Conservation (phyloP, 2,797 vertebrate species). For the Pangasius macronema region DNA sequence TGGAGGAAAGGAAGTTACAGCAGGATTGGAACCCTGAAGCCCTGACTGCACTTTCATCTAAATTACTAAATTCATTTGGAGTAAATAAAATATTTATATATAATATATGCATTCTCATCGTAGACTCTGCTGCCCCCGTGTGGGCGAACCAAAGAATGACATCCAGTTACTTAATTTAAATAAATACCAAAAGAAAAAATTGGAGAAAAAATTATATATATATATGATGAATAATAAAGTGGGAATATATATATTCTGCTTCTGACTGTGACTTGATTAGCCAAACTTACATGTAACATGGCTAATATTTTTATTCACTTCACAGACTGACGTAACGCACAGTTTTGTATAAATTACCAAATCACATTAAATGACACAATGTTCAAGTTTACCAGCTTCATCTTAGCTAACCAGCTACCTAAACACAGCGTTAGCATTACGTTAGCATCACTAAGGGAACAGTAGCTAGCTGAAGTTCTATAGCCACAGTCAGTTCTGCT, state of each 20-base stretch:
- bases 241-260: background rate
- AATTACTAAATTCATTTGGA: background rate
- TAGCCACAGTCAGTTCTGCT: background rate
- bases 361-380: background rate
- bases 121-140: background rate
- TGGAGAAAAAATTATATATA: background rate
- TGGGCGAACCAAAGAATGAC: background rate
- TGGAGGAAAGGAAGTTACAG: background rate
- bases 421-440: background rate
- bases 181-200: background rate
- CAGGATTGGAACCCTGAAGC: background rate
- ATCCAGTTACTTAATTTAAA: background rate
- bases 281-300: background rate
- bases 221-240: background rate
- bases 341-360: background rate
- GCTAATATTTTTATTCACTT: background rate
- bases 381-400: background rate
- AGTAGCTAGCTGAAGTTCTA: background rate
- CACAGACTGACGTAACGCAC: background rate
- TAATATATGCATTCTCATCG: background rate
- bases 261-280: background rate
- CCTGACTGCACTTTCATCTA: background rate
- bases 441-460: background rate
- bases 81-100: background rate
- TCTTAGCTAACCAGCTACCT: background rate